Evolutionary conservation across 2,888 invertebrate genomes (phyloP).

Genomic region (Leuctra nigra): DNA sequence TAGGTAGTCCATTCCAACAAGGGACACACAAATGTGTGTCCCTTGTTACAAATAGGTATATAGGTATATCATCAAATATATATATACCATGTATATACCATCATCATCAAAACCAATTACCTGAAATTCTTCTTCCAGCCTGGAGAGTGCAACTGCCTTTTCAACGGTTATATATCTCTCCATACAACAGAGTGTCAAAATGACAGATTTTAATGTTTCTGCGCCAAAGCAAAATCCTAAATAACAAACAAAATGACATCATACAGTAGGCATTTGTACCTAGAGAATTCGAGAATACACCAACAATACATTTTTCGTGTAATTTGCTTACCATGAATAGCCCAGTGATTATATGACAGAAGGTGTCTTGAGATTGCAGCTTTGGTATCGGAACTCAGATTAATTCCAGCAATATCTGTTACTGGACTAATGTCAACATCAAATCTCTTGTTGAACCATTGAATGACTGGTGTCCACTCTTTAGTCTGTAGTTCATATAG

Average conservation of each 20-base stretch:
- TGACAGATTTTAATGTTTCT: slow-evolving; percentile 85
- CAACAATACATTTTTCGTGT: not conserved
- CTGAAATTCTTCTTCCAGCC: slow-evolving; percentile 92
- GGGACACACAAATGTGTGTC: too few relatives aligned
- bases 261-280: not conserved
- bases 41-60: too few relatives aligned
- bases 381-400: slow-evolving; percentile 57
- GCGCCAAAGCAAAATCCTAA: slow-evolving; percentile 77
- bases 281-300: not conserved
- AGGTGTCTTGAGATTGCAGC: slow-evolving; percentile 66
- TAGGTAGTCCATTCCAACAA: too few relatives aligned
- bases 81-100: too few relatives aligned
- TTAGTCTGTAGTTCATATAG: slow-evolving; percentile 65
- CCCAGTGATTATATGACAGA: slow-evolving; percentile 71
- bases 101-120: slow-evolving; percentile 41
- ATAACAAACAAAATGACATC: not conserved
- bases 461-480: slow-evolving; percentile 85
- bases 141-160: slow-evolving; percentile 73
- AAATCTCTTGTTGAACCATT: slow-evolving; percentile 83
- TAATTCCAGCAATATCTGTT: slow-evolving; percentile 60
- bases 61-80: too few relatives aligned
- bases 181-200: slow-evolving; percentile 76
- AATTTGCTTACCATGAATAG: slow-evolving; percentile 63
- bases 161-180: slow-evolving; percentile 71
- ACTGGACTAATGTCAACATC: slow-evolving; percentile 65